phyloP scores from a whole-genome alignment of 2,888 invertebrate genomes.

The Diplolepis rosae region DNA sequence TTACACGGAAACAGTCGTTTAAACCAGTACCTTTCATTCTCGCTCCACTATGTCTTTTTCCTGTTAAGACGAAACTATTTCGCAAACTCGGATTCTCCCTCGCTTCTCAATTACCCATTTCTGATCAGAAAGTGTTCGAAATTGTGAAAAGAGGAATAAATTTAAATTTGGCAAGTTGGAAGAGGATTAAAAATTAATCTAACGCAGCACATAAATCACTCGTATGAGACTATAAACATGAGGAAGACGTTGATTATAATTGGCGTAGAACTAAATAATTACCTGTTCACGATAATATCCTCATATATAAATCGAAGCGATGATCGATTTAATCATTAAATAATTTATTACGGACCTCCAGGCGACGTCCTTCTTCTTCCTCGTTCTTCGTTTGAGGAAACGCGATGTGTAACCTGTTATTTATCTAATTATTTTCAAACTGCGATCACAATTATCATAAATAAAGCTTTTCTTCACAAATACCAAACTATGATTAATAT shows the following conservation, averaged over 20 bases:
- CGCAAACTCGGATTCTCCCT: constrained; percentile 15
- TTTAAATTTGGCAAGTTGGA: background rate
- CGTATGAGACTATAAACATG: background rate
- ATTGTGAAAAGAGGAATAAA: background rate
- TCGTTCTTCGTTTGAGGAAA: constrained; percentile 28
- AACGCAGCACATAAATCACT: constrained; percentile 16
- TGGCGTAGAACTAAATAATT: constrained; percentile 28
- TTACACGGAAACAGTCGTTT: constrained; percentile 43
- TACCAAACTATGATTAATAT: background rate
- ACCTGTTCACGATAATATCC: constrained; percentile 13
- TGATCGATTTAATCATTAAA: constrained; percentile 23
- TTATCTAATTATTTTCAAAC: constrained; percentile 22
- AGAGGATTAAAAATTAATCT: background rate
- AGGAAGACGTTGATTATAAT: constrained; percentile 16
- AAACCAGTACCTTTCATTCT: constrained; percentile 46
- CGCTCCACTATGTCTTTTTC: constrained; percentile 33
- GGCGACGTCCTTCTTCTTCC: constrained; percentile 27
- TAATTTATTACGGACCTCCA: constrained; percentile 15
- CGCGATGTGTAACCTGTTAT: constrained; percentile 10
- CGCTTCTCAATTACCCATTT: constrained; percentile 16
- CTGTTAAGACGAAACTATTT: constrained; percentile 40
- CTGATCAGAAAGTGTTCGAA: background rate
- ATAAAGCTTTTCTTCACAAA: background rate
- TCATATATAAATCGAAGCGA: constrained; percentile 18
- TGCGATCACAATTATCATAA: constrained; percentile 15